Base-by-base conservation (phyloP, 2,888 invertebrate genomes). In the Xylocampa areola region DNA sequence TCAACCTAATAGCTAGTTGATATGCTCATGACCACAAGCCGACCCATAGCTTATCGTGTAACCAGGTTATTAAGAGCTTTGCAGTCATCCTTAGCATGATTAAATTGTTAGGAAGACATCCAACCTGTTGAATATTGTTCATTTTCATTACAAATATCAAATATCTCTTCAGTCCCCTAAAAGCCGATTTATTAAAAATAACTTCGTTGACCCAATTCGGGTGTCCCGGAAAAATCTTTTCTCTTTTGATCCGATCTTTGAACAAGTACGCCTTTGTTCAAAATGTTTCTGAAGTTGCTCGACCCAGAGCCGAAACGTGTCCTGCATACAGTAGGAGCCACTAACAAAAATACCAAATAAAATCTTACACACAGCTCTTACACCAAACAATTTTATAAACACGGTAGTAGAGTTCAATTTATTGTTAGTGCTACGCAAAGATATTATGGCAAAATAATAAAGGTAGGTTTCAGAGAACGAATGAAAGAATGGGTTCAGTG, bases 401-500 rank as follows among this genome's bases (percentile, higher is more conserved):
- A 10, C 16, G 0, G 2, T 0, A 0, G 3, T 55, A 71, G 37
- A 60, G 57, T 45, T 43, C 19, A 60, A 6, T 43, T 43, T 54
- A 1, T 6, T 4, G 2, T 25, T 11, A 10, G 1, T 16, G 4
- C 0, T 8, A 4, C 2, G 17, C 21, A 49, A 51, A 52, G 10
- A 16, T 50, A 48, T 36, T 4, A 2, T 63, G 39, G 66, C 43
- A 2, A 23, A 23, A 35, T 48, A 40, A 64, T 67, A 68, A 59
- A 74, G 65, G 65, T 60, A 44, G 59, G 55, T 73, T 68, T 70
- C 63, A 33, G 32, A 39, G 55, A 50, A 51, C 58, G 57, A 64
- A 64, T 67, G 67, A 69, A 67, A 29, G 67, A 67, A 74, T 65
- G 44, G 49, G 44, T 55, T 67, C 40, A 62, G 60, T 78, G 73